phyloP scores from a whole-genome alignment of 37 sponge, comb jelly and placozoan species.

The Corticium candelabrum region DNA sequence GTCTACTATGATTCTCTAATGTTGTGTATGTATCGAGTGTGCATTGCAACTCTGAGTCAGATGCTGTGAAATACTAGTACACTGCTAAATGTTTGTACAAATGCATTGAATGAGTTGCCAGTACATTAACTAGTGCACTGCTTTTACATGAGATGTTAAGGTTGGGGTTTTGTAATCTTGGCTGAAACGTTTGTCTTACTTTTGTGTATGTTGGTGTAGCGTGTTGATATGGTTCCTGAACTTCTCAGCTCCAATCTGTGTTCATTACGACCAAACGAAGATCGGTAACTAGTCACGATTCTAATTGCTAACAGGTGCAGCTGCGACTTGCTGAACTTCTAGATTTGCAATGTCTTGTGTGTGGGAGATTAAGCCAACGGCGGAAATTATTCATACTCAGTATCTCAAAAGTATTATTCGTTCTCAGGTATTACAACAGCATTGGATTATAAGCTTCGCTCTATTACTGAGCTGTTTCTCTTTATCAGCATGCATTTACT shows the following conservation, averaged over 20 bases:
- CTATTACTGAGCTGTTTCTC: not conserved
- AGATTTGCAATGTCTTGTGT: constrained; percentile 76
- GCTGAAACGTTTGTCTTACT: too few species aligned
- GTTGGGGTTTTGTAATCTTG: too few species aligned
- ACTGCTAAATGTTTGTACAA: too few species aligned
- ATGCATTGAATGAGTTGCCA: too few species aligned
- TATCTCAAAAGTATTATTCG: constrained; percentile 78
- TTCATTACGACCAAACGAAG: constrained; percentile 77
- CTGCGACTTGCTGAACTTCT: not conserved
- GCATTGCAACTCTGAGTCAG: too few species aligned
- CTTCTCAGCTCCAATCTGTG: constrained; percentile 92
- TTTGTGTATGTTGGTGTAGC: not conserved
- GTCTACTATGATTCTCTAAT: too few species aligned
- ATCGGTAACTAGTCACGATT: constrained; percentile 21
- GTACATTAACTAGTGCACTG: too few species aligned
- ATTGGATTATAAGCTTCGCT: not conserved
- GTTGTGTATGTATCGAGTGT: too few species aligned
- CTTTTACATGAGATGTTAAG: too few species aligned
- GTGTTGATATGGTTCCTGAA: constrained; percentile 99
- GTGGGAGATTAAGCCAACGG: constrained; percentile 81
- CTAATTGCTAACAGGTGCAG: not conserved
- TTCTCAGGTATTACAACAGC: constrained; percentile 24
- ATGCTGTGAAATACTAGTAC: too few species aligned
- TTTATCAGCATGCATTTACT: constrained; percentile 60
- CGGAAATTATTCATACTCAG: constrained; percentile 47